Percentiles rank a stretch among this genome's conserved stretches.
phyloP scores from a whole-genome alignment of 2,113 vertebrate species.

The Pampusana beccarii region DNA sequence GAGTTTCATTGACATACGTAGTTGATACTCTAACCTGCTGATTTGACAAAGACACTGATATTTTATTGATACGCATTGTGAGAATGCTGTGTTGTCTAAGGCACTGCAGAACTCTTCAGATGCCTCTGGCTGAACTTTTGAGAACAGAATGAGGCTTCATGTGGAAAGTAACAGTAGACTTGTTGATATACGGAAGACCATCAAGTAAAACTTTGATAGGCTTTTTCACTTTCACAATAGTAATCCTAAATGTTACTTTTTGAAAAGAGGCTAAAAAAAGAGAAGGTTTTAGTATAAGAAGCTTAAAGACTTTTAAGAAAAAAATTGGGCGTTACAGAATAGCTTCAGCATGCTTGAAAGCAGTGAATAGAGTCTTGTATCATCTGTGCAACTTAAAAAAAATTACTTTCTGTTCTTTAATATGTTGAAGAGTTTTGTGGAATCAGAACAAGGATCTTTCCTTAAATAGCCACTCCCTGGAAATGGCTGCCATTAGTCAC shows the following conservation, averaged over 20 bases:
- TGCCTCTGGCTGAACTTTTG: neutral
- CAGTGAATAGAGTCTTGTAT: neutral
- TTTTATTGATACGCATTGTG: neutral
- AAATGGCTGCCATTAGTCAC: slow-evolving; percentile 46
- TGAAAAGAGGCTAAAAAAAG: slow-evolving; percentile 16
- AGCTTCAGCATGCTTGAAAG: slow-evolving; percentile 16
- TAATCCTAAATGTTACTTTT: slow-evolving; percentile 29
- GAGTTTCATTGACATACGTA: neutral
- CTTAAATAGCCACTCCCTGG: slow-evolving; percentile 52
- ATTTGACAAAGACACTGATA: neutral
- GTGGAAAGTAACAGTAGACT: neutral
- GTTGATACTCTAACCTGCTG: neutral
- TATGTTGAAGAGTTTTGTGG: neutral
- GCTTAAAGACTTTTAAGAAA: slow-evolving; percentile 17
- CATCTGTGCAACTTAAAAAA: neutral
- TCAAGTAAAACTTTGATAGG: neutral
- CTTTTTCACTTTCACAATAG: neutral
- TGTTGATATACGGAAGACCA: neutral
- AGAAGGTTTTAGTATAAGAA: slow-evolving; percentile 29
- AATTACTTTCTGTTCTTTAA: neutral
- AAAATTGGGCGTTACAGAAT: neutral
- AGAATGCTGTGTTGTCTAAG: neutral
- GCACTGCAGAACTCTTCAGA: neutral
- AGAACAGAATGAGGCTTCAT: neutral
- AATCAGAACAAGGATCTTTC: slow-evolving; percentile 26